Base-by-base conservation (phyloP, 2,797 vertebrate species). In the Neomorphus geoffroyi region DNA sequence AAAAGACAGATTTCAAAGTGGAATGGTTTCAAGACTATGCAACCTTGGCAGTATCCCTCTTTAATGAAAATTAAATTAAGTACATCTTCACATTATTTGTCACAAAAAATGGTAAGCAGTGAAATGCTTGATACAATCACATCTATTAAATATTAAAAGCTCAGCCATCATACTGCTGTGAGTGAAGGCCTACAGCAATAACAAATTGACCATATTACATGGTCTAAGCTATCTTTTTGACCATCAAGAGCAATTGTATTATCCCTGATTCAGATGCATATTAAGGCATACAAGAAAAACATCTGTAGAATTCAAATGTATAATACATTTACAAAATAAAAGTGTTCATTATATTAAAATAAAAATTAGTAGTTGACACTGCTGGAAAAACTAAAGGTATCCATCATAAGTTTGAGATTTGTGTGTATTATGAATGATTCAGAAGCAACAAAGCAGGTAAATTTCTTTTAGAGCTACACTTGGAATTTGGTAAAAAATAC, bases 51-150 rank as follows among this genome's bases (percentile, higher is more conserved):
- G 5, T 51, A 13, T 62, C 39, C 16, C 14, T 74, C 74, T 62
- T 48, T 48, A 89, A 24, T 54, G 53, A 58, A 93, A 96, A 95
- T 86, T 61, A 87, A 86, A 80, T 57, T 84, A 50, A 82, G 16
- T 62, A 35, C 9, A 73, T 72, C 37, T 93, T 91, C 50, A 53
- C 61, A n/a, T 1, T 41, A 53, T 41, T 77, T 82, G 41, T 14
- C 37, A 79, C 24, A 71, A 70, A 48, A 85, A 64, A 62, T 13
- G 23, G n/a, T 56, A 60, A 81, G 51, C 11, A 75, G 14, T 50
- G 39, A 58, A 69, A 93, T 28, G 14, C n/a, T 15, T 79, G 48
- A 95, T 80, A 91, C 9, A 58, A 71, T 41, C 41, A 62, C 16
- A 23, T 81, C 62, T 80, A 78, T 77, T 64, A 6, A 79, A 56